Evolutionary conservation across 2,113 vertebrate genomes (phyloP), one percentile per base, ranked within the genome.

Genomic region (Hylia prasina): DNA sequence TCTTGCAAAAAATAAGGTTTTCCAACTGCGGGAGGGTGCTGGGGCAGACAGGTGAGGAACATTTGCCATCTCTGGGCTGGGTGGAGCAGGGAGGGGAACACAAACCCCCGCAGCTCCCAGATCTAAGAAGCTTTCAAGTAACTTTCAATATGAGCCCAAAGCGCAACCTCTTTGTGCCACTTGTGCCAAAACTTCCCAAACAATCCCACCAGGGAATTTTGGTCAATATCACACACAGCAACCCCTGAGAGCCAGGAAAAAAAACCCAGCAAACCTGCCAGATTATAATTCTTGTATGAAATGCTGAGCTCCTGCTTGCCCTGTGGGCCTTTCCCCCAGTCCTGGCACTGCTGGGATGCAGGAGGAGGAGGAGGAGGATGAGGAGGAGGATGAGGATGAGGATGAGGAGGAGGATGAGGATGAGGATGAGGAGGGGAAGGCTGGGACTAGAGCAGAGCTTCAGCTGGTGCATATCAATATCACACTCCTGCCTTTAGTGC

Each of bases 11-110:
- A 87, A 27, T 25, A 23, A 48, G 5, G 11, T 72, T 68, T 58
- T 63, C 28, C n/a, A 60, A 12, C 22, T 28, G 58, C 17, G 22
- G 4, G 6, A 33, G 71, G 12, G 25, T 35, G 71, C 54, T 37
- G 68, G 20, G 53, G 53, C 37, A 69, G 70, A 40, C 87, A 86
- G 87, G 82, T 83, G 90, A 94, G 73, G 82, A 77, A 24, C 90
- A 40, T 77, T 88, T 88, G 58, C 68, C 54, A 25, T 45, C 28
- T 24, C 18, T 8, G 39, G 30, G 25, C 64, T 58, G 64, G 8
- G 8, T 24, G 73, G 30, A 23, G 69, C 6, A 7, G 70, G 51
- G 28, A 50, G 42, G 40, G 42, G 21, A 53, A 20, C 39, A 90
- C 33, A 53, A 61, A 35, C 23, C 10, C 47, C 30, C 75, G 6